phyloP scores from a whole-genome alignment of 2,888 invertebrate species.

The Chrysina gloriosa region DNA sequence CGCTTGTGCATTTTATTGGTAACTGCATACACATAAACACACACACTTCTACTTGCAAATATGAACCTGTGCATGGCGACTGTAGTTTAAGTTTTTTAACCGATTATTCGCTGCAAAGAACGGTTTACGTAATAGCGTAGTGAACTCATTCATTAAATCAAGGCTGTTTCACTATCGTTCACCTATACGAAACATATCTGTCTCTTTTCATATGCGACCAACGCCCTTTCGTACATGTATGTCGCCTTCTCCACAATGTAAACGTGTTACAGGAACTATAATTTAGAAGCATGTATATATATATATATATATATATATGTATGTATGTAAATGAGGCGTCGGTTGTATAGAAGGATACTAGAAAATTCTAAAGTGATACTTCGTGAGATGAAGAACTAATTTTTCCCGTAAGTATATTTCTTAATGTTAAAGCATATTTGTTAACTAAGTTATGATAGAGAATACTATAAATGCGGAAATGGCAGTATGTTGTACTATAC shows the following conservation, averaged over 20 bases:
- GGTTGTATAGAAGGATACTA: too few relatives aligned
- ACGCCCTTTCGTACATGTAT: constrained; percentile 54
- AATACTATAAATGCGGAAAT: too few relatives aligned
- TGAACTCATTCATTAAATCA: constrained; percentile 46
- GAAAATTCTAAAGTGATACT: too few relatives aligned
- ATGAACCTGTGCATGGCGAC: not conserved
- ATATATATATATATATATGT: not conserved
- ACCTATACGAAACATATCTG: constrained; percentile 13
- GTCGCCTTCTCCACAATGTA: not conserved
- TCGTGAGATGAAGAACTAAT: too few relatives aligned
- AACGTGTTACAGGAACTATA: constrained; percentile 59
- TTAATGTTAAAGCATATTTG: too few relatives aligned
- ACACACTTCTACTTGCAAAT: not conserved
- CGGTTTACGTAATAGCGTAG: constrained; percentile 45
- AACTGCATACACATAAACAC: constrained; percentile 15
- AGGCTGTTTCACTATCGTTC: constrained; percentile 43
- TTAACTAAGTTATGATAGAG: too few relatives aligned
- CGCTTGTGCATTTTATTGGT: constrained; percentile 24
- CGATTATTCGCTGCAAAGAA: constrained; percentile 31
- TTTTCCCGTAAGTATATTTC: too few relatives aligned
- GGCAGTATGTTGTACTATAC: too few relatives aligned
- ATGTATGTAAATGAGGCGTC: too few relatives aligned
- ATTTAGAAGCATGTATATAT: constrained; percentile 43
- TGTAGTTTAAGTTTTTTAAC: constrained; percentile 36
- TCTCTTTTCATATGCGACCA: constrained; percentile 45